phyloP scores from a whole-genome alignment of 2,797 vertebrate species.

The Muscicapa comitata region DNA sequence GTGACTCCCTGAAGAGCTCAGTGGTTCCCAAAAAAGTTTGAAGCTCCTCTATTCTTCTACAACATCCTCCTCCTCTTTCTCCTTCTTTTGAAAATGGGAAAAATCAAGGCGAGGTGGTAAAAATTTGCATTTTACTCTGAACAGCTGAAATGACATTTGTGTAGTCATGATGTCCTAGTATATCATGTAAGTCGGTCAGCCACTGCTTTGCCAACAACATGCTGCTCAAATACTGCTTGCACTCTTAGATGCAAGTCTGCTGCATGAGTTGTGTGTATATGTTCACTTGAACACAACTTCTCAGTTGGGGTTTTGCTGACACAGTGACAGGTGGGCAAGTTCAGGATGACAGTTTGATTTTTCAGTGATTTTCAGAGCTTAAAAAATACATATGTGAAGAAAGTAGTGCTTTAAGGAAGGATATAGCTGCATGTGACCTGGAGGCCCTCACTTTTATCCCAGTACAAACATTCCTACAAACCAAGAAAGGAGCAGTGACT shows the following conservation, averaged over 20 bases:
- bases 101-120: background rate
- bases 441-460: background rate
- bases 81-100: background rate
- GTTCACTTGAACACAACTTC: background rate
- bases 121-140: background rate
- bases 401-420: background rate
- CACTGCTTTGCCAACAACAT: background rate
- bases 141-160: background rate
- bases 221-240: background rate
- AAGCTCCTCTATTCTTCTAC: background rate
- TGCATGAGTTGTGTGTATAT: background rate
- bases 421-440: background rate
- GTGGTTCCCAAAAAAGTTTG: background rate
- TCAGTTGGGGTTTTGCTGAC: background rate
- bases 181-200: background rate
- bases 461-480: background rate
- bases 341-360: background rate
- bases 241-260: background rate
- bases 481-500: background rate
- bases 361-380: background rate
- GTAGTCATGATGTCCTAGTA: background rate
- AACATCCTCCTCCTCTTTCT: background rate
- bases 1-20: background rate
- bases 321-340: fast-evolving
- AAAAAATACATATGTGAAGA: background rate